phyloP scores from a whole-genome alignment of 2,113 vertebrate genomes.

The Cygnus buccinator region DNA sequence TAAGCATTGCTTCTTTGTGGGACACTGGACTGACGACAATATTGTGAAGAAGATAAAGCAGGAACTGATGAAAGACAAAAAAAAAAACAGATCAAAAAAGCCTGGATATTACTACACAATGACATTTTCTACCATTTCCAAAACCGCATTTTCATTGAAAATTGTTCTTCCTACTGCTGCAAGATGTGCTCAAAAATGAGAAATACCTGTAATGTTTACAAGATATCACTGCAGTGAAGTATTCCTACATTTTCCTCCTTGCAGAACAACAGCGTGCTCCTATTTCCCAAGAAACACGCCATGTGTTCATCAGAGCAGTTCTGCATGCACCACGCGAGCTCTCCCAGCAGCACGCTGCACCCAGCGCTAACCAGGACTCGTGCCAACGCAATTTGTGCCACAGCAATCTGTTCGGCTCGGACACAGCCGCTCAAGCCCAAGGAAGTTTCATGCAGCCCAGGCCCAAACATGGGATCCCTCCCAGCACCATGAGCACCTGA shows the following conservation, averaged over 20 bases:
- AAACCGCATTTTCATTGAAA: background rate
- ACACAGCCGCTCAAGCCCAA: background rate
- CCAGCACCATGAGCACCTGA: rapidly evolving
- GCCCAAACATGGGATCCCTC: rapidly evolving
- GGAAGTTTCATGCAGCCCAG: background rate
- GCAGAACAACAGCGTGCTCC: background rate
- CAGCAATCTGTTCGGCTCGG: background rate
- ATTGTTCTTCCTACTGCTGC: background rate
- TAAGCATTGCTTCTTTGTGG: slow-evolving; percentile 49
- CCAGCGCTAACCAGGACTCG: background rate
- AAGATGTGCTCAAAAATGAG: background rate
- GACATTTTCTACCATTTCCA: background rate
- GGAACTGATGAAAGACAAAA: background rate
- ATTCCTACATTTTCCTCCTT: background rate
- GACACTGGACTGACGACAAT: slow-evolving; percentile 9
- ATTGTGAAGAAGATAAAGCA: background rate
- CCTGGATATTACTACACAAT: background rate
- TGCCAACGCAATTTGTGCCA: background rate
- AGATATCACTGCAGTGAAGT: background rate
- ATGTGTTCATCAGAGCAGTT: background rate
- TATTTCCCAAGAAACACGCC: background rate
- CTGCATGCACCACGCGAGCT: rapidly evolving
- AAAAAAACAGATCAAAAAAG: background rate
- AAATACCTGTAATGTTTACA: background rate
- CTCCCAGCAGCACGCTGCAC: background rate